Base-by-base conservation (phyloP, 1,140 invertebrate species). In the Hypothenemus hampei region DNA sequence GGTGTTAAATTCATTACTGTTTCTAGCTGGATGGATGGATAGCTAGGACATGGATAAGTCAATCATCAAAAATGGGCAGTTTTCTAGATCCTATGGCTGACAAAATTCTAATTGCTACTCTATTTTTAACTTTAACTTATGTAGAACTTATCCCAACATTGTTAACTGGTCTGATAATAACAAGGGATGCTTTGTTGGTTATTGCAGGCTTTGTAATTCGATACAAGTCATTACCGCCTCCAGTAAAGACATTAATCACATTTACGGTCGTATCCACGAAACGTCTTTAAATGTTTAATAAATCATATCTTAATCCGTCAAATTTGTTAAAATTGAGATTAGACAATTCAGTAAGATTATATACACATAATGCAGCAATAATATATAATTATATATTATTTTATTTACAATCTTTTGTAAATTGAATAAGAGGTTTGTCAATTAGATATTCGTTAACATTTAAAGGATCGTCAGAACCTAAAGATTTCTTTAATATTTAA, bases 51-150 rank as follows among this genome's bases (percentile, higher is more conserved):
- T 97, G 91, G 82, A 80, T 83, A 43, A 87, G 85, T 41, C 95
- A 98, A 72, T 84, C 88, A 11, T 91, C 93, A 20, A 90, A 89
- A 69, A 80, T 95, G 59, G 96, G 96, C 5, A 93, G 91, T 58
- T 94, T 96, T 69, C 68, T 98, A n/a, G 96, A 98, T 74, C 96
- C 96, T 8, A 81, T 96, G 72, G 95, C 95, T n/a, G 96, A 98
- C 72, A 98, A 98, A 78, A 76, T 98, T 13, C 76, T 98, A 4
- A 84, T 98, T 57, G 89, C 84, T 8, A 90, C 89, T 10, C 73
- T 98, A 24, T 94, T 94, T 67, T 69, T 97, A 19, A 84, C 90
- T 0, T 74, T 97, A 20, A 91, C 93, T 7, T 88, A 85, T 74
- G 84, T 85, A 48, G 81, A 84, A 39, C 72, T 97, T 10, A 88